A percentile compares a stretch with the other conserved stretches of the same genome.
phyloP scores from a whole-genome alignment of 2,888 invertebrate species.

The Ypsolopha scabrella region DNA sequence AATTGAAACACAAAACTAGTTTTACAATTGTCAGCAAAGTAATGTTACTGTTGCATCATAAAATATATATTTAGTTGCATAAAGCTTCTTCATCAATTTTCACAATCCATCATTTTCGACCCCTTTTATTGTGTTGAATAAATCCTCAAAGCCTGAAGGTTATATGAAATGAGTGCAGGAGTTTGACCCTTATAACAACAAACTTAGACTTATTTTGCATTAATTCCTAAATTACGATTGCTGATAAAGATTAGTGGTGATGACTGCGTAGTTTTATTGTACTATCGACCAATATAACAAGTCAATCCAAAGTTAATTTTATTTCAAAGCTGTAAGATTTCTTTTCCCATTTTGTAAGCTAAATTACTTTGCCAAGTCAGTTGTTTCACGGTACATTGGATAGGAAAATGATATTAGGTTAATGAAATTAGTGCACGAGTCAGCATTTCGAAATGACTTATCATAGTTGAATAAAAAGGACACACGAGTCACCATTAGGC shows the following conservation, averaged over 20 bases:
- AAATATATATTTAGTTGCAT: too few relatives aligned
- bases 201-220: neutral
- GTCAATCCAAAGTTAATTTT: neutral
- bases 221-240: neutral
- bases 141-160: neutral
- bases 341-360: neutral
- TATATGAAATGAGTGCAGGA: too few relatives aligned
- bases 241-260: neutral
- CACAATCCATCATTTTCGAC: neutral
- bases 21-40: too few relatives aligned
- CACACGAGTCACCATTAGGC: neutral
- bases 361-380: neutral
- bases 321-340: neutral
- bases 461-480: neutral
- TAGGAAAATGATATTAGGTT: neutral
- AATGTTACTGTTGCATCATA: too few relatives aligned
- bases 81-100: too few relatives aligned
- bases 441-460: neutral
- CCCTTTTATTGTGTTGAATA: neutral
- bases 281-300: neutral
- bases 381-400: slow-evolving; percentile 1
- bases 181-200: neutral
- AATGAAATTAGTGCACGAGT: neutral
- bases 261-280: slow-evolving; percentile 1
- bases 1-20: too few relatives aligned